These are phyloP conservation scores for Sesamia nonagrioides DNA, from an alignment of 1,140 invertebrate genomes.

Conservation along the genomic window DNA sequence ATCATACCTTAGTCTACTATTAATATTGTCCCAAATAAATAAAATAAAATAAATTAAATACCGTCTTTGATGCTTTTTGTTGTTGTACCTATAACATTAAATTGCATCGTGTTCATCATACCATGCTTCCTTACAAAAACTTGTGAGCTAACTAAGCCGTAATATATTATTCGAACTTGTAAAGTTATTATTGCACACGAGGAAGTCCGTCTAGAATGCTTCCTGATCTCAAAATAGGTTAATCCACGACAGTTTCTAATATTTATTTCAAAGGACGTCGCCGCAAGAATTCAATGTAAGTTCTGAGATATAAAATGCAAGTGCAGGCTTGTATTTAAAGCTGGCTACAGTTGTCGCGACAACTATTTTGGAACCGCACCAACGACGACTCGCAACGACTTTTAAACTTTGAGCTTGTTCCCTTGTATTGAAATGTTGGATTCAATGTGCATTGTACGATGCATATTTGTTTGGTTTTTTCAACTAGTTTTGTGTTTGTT, in stretches of 20 bases:
- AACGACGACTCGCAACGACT: constrained; percentile 39
- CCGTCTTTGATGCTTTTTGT: too few relatives aligned
- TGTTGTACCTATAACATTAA: too few relatives aligned
- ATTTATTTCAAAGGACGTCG: constrained; percentile 15
- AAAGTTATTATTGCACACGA: too few relatives aligned
- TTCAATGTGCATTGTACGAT: constrained; percentile 28
- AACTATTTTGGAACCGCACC: constrained; percentile 58
- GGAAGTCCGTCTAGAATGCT: too few relatives aligned
- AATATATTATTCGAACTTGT: too few relatives aligned
- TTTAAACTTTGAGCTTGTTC: constrained; percentile 46
- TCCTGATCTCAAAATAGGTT: neutral
- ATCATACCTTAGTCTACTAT: too few relatives aligned
- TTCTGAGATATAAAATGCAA: constrained; percentile 55
- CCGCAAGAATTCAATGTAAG: constrained; percentile 27
- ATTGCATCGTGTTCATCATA: too few relatives aligned
- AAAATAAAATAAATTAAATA: too few relatives aligned
- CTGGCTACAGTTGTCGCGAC: constrained; percentile 32
- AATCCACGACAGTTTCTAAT: neutral
- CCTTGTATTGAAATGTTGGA: constrained; percentile 14
- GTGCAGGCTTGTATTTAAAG: constrained; percentile 53
- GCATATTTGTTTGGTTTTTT: constrained; percentile 28
- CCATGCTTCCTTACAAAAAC: too few relatives aligned
- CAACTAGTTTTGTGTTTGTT: neutral
- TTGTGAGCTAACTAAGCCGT: too few relatives aligned
- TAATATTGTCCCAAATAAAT: too few relatives aligned